These are phyloP conservation scores for Nymphalis polychloros DNA, from an alignment of 2,888 invertebrate species.

Conservation along the genomic window DNA sequence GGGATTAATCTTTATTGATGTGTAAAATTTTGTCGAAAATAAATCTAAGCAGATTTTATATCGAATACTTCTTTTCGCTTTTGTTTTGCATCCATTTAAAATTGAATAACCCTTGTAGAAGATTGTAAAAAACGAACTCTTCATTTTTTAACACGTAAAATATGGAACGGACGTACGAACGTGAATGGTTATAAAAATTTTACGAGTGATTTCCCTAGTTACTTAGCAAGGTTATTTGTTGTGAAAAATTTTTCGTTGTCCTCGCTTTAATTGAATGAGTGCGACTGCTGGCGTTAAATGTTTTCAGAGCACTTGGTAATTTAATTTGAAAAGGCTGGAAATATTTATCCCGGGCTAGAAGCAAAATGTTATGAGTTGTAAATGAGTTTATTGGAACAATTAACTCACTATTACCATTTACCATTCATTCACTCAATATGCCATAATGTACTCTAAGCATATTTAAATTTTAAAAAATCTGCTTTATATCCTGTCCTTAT, in stretches of 20 bases:
- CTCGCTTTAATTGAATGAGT: conserved; percentile 35
- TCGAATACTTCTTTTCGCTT: not conserved
- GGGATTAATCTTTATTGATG: not conserved
- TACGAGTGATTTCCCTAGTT: conserved; percentile 32
- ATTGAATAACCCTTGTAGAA: not conserved
- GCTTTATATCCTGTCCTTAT: too few relatives aligned
- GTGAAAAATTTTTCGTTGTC: conserved; percentile 29
- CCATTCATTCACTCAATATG: too few relatives aligned
- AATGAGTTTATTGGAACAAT: not conserved
- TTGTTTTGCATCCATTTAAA: not conserved
- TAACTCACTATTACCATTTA: too few relatives aligned
- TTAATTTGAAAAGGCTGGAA: conserved; percentile 1
- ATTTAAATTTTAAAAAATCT: too few relatives aligned
- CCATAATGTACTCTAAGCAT: too few relatives aligned
- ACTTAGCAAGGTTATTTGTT: conserved; percentile 32
- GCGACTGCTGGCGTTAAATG: conserved; percentile 27
- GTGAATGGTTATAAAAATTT: conserved; percentile 27
- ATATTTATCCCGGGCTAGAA: not conserved
- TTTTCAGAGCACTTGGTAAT: conserved; percentile 8
- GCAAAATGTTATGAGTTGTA: not conserved
- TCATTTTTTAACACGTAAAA: not conserved
- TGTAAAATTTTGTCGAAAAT: not conserved
- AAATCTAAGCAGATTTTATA: not conserved
- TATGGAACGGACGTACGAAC: not conserved
- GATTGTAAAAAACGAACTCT: not conserved